These are phyloP conservation scores for Calonectris borealis DNA, from an alignment of 2,113 vertebrate species.

Conservation along the genomic window DNA sequence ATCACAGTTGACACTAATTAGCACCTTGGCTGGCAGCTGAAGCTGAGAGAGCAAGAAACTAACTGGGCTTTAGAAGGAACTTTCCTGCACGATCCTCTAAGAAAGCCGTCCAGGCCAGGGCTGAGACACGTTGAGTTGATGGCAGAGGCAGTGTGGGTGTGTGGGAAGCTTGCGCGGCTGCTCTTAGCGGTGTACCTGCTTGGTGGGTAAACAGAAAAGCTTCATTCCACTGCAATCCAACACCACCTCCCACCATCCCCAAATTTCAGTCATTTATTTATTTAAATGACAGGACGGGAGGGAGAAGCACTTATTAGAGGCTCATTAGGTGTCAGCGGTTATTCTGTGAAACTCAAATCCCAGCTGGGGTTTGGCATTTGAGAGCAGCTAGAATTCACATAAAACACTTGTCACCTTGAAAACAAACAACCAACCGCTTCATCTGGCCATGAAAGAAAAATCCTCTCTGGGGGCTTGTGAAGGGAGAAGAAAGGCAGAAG, in stretches of 20 bases:
- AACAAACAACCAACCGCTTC: constrained; percentile 28
- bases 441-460: constrained; percentile 53
- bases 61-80: not conserved
- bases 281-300: constrained; percentile 38
- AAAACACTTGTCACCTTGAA: constrained; percentile 53
- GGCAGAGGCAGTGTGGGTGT: not conserved
- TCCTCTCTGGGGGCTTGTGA: not conserved
- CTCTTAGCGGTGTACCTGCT: not conserved
- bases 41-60: constrained; percentile 12
- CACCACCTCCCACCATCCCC: constrained; percentile 1
- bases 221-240: not conserved
- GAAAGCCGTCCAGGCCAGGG: not conserved
- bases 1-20: constrained; percentile 24
- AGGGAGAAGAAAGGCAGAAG: not conserved
- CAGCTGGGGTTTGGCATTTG: constrained; percentile 65
- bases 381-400: constrained; percentile 58
- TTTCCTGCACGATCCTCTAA: not conserved
- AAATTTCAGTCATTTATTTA: constrained; percentile 53
- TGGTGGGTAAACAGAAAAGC: constrained; percentile 39
- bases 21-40: not conserved
- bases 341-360: constrained; percentile 66
- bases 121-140: not conserved
- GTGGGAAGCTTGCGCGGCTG: not conserved
- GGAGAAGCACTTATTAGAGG: constrained; percentile 63
- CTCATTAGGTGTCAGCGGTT: constrained; percentile 65